A percentile compares a stretch with the other conserved stretches of the same genome.
Conservation (phyloP, 92 coral and sea anemone genomes). For the Zoanthus sociatus region DNA sequence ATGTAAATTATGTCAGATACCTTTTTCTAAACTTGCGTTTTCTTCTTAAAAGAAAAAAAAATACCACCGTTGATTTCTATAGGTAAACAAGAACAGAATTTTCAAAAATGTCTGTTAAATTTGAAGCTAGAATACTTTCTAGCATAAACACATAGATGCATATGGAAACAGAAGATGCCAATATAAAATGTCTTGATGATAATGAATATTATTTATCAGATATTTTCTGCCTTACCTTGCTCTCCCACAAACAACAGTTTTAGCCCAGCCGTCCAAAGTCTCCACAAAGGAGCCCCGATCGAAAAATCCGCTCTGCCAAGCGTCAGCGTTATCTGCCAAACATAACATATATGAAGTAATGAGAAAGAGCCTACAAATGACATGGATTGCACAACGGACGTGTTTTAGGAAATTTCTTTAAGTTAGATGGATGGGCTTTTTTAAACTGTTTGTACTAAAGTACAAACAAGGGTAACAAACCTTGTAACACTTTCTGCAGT, state of each 20-base stretch:
- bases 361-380: not conserved
- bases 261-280: slow-evolving; percentile 13
- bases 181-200: not conserved
- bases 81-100: no score
- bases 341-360: not conserved
- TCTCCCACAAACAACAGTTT: slow-evolving; percentile 10
- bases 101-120: no score
- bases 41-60: no score
- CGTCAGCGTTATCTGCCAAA: slow-evolving; percentile 59
- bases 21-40: no score
- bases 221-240: not conserved
- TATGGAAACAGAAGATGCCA: not conserved
- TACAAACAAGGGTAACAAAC: no score
- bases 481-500: no score
- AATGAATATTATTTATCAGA: not conserved
- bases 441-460: no score
- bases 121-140: no score
- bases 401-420: not conserved
- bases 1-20: no score
- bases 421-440: no score
- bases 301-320: slow-evolving; percentile 94
- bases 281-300: slow-evolving; percentile 91
- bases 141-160: no score
- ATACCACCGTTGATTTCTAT: no score
- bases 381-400: not conserved